phyloP scores from a whole-genome alignment of 2,113 vertebrate genomes.

The Budorcas taxicolor region DNA sequence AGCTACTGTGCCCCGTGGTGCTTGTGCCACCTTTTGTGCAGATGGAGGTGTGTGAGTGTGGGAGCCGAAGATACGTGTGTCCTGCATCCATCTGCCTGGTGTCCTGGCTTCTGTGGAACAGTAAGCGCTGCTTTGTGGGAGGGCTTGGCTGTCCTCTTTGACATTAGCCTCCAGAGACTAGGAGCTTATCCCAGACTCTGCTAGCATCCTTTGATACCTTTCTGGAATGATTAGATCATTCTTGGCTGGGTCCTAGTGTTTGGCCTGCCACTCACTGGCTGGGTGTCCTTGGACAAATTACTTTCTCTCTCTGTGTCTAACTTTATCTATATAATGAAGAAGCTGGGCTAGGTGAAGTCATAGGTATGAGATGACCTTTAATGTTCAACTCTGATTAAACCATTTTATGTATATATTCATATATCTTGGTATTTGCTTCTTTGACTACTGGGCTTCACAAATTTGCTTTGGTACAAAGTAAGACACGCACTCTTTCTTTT shows the following conservation, averaged over 20 bases:
- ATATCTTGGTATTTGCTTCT: not conserved
- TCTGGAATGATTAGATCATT: slow-evolving; percentile 22
- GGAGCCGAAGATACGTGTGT: not conserved
- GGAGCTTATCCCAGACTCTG: not conserved
- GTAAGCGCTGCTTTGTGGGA: not conserved
- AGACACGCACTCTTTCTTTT: not conserved
- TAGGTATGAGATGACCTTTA: not conserved
- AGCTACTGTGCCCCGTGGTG: not conserved
- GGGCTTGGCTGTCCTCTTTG: not conserved
- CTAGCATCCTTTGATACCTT: slow-evolving; percentile 5
- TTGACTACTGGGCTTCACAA: not conserved
- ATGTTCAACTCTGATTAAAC: not conserved
- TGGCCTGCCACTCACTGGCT: not conserved
- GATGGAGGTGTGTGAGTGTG: not conserved
- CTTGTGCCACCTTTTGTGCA: not conserved
- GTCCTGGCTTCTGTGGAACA: not conserved
- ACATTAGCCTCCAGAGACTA: not conserved
- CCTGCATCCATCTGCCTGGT: not conserved
- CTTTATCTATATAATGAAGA: not conserved
- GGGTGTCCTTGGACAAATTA: slow-evolving; percentile 20
- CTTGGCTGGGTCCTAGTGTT: not conserved
- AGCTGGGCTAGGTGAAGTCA: not conserved
- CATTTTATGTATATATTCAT: not conserved
- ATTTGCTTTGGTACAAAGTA: not conserved
- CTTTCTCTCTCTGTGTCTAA: not conserved